Base-by-base conservation (phyloP, 2,113 vertebrate species). In the Sisor rabdophorus region DNA sequence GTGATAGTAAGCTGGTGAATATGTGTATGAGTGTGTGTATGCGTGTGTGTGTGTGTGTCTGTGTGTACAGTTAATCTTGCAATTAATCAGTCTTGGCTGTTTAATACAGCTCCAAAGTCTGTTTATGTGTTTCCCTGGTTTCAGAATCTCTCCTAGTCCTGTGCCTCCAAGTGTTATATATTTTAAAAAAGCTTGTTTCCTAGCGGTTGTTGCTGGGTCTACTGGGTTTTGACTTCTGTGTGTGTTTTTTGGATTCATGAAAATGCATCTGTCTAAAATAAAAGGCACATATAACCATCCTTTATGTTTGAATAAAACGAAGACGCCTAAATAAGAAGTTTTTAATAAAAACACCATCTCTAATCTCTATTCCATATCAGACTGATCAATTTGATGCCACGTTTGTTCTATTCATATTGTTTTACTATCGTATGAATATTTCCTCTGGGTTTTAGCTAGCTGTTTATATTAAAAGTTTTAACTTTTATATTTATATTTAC, bases 111-210 rank as follows among this genome's bases (percentile, higher is more conserved):
- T 48, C 22, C 24, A 22, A 44, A 36, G 11, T 40, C 19, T 64
- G 61, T 64, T 67, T 50, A 48, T 67, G 40, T 26, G 64, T 67
- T 67, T 67, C 64, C 64, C 22, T 67, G 44, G 64, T 69, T 69
- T 69, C 65, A 69, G 65, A 48, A 69, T 11, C 47, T 69, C 24
- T 68, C 15, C 22, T 28, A 50, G 48, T 69, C 5, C 48, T 30
- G 22, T 44, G 64, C 6, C 20, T 69, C 65, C 47, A 69, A 52
- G 47, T 69, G 47, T 69, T 24, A 69, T 69, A 68, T 68, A 26
- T 68, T 47, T 44, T 67, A 28, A 6, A 28, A 52, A 7, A 11
- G 10, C 47, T 20, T 52, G 16, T 50, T 52, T 69, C 47, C 47
- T 69, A 52, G 47, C 17, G 50, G 26, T 52, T 52, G 47, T 68